A percentile compares a stretch with the other conserved stretches of the same genome.
Evolutionary conservation across 2,797 vertebrate species (phyloP).

Genomic region (Darevskia mixta): DNA sequence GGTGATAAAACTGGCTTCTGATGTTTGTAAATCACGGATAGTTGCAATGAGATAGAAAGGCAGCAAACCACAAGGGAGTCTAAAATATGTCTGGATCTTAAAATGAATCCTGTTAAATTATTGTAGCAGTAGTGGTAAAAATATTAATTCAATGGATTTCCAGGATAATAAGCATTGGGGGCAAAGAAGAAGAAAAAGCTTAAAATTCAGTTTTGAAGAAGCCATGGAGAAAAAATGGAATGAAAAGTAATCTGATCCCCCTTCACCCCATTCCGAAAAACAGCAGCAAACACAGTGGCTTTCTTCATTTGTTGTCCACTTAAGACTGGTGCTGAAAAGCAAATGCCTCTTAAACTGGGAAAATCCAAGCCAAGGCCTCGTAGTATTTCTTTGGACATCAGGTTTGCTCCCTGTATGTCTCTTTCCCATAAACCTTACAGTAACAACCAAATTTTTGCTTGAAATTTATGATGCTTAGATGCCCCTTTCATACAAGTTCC

Average conservation of each 20-base stretch:
- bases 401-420: not conserved
- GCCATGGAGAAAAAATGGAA: constrained; percentile 21
- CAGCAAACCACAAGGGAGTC: constrained; percentile 26
- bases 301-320: constrained; percentile 52
- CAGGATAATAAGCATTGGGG: constrained; percentile 3
- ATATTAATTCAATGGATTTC: not conserved
- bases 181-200: accelerated
- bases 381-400: not conserved
- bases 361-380: not conserved
- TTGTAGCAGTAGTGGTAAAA: not conserved
- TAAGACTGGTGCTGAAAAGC: not conserved
- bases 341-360: accelerated
- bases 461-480: constrained; percentile 8
- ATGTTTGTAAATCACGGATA: constrained; percentile 65
- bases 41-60: constrained; percentile 51
- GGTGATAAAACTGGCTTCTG: constrained; percentile 67
- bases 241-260: not conserved
- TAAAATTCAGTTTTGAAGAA: constrained; percentile 42
- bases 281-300: not conserved
- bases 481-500: not conserved
- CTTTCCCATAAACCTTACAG: not conserved
- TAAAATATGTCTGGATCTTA: constrained; percentile 1
- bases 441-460: constrained; percentile 18
- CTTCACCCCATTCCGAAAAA: constrained; percentile 41
- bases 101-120: not conserved